These are phyloP conservation scores for Geophilus truncorum DNA, from an alignment of 2,888 invertebrate genomes.

Conservation along the genomic window DNA sequence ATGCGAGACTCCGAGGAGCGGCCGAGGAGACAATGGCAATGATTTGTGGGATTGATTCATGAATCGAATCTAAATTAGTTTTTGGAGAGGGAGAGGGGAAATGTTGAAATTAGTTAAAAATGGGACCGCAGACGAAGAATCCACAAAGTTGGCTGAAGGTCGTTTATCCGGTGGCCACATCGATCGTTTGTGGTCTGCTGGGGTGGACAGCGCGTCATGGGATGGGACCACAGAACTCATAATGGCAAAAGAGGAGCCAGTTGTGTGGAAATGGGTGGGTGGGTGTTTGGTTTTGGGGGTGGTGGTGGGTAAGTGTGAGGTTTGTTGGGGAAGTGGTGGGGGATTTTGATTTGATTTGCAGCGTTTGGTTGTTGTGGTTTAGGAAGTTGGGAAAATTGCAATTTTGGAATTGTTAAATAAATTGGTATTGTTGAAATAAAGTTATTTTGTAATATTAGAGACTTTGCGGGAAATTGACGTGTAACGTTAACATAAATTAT, in stretches of 20 bases:
- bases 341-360: too few relatives aligned
- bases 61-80: neutral
- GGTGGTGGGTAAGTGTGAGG: too few relatives aligned
- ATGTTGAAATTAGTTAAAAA: neutral
- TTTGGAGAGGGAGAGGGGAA: neutral
- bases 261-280: neutral
- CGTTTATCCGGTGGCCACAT: neutral
- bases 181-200: neutral
- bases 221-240: neutral
- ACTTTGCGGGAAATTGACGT: too few relatives aligned
- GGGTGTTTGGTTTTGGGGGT: too few relatives aligned
- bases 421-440: too few relatives aligned
- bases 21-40: neutral
- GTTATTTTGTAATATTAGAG: too few relatives aligned
- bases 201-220: neutral
- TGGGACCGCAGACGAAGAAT: neutral
- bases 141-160: neutral
- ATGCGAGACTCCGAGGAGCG: neutral
- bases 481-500: too few relatives aligned
- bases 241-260: neutral
- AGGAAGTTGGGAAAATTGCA: too few relatives aligned
- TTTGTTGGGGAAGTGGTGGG: too few relatives aligned
- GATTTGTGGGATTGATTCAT: neutral
- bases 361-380: too few relatives aligned
- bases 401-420: too few relatives aligned